Evolutionary conservation across 2,797 vertebrate genomes (phyloP).

Genomic region (Falco biarmicus): DNA sequence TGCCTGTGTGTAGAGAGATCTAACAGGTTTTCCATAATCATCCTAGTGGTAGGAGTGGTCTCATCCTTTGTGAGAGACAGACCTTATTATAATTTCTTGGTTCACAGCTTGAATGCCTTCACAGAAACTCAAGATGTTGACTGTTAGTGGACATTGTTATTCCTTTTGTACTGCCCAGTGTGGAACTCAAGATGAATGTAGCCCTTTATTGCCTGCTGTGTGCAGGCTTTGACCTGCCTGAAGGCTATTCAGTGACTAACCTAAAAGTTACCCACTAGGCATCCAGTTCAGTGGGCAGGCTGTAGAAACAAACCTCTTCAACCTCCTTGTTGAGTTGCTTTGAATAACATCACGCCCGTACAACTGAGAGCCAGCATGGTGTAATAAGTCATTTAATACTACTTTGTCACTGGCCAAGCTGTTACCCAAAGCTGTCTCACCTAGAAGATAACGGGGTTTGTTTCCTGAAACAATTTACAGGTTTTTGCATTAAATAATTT

Average conservation of each 20-base stretch:
- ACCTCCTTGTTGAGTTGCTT: background rate
- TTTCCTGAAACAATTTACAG: background rate
- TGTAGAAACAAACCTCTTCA: background rate
- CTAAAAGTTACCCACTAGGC: background rate
- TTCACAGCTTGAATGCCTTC: background rate
- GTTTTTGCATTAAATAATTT: background rate
- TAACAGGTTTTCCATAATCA: background rate
- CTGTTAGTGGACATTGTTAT: background rate
- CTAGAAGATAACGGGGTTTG: background rate
- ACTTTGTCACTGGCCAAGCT: background rate
- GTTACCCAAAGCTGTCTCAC: background rate
- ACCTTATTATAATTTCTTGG: background rate
- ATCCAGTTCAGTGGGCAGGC: background rate
- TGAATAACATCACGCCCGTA: background rate
- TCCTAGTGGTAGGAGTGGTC: background rate
- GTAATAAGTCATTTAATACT: background rate
- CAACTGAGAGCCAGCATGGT: background rate
- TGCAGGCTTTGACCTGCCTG: conserved; percentile 19
- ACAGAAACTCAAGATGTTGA: background rate
- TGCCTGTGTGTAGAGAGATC: background rate
- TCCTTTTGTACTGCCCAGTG: conserved; percentile 3
- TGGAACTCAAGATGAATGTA: background rate
- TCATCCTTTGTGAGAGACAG: background rate
- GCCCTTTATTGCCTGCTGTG: background rate
- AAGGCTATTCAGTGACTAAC: background rate